Base-by-base conservation (phyloP, 2,888 invertebrate genomes). In the Spodoptera exigua region DNA sequence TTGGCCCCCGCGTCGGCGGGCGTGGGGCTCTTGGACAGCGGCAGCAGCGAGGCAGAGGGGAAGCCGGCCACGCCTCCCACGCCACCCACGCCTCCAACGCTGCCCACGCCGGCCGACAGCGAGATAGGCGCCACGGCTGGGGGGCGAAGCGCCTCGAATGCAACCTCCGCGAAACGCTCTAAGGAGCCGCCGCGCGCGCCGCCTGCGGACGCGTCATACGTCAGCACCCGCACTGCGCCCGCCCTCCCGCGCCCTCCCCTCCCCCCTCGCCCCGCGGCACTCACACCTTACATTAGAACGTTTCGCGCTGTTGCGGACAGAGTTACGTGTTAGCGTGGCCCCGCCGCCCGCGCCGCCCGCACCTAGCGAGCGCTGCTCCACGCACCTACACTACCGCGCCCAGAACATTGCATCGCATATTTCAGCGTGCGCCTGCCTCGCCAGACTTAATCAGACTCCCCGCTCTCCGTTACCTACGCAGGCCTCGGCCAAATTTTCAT, bases 121-220 rank as follows among this genome's bases (percentile, higher is more conserved):
- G 98, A 98, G 89, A 97, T 97, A 84, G 97, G 97, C 86, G 97
- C 96, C 82, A 95, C 95, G 80, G 95, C 95, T 86, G 95, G 95
- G 85, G 95, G 96, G 86, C 95, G 92, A 89, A 95, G 94, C 88
- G 95, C 96, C 90, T 96, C 96, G 92, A 96, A 96, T 92, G 96
- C 96, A 94, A 98, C 97, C 79, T 96, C 95, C 84, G 95, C 95
- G 94, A 96, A 97, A 88, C 97, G 95, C 92, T 97, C 97, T 87
- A 97, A 93, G 78, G 76, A 68, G 69, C 73, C 75, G 70, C 76
- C 72, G 72, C 76, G 70, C 61, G 69, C 70, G 75, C 96, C 87
- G 87, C 86, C 88, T 85, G 86, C 86, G 83, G 70, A 66, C 73
- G 62, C 43, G 61, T 53, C 70, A 60, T 55, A 51, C 72, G 48